phyloP scores from a whole-genome alignment of 2,113 vertebrate species.

The Halcyon senegalensis region DNA sequence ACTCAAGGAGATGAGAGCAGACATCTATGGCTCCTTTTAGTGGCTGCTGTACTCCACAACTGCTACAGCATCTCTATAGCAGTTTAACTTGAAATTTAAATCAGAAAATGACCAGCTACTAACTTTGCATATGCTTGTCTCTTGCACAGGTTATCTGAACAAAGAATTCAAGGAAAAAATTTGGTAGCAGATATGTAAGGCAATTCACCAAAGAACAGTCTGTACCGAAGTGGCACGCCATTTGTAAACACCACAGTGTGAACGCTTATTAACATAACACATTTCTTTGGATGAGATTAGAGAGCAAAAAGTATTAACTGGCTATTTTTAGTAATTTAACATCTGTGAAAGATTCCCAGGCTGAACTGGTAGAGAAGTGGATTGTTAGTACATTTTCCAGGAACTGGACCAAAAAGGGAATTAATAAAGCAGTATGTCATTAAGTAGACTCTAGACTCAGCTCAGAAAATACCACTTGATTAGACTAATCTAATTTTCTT shows the following conservation, averaged over 20 bases:
- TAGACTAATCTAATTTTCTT: background rate
- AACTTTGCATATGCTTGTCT: background rate
- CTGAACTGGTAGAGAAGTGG: background rate
- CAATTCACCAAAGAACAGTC: background rate
- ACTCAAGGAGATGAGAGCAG: background rate
- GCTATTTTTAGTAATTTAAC: background rate
- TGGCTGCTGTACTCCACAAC: background rate
- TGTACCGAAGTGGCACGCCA: background rate
- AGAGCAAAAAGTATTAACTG: background rate
- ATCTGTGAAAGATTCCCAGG: background rate
- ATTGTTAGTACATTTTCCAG: background rate
- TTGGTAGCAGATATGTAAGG: background rate
- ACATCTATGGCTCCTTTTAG: background rate
- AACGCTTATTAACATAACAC: background rate
- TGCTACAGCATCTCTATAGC: background rate
- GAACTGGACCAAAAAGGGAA: background rate
- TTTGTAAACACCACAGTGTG: background rate
- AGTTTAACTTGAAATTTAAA: background rate
- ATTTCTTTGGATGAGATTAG: background rate
- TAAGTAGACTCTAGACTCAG: background rate
- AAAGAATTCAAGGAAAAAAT: background rate
- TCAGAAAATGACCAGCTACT: background rate
- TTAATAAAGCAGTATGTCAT: slow-evolving; percentile 6
- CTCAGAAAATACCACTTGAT: slow-evolving; percentile 11
- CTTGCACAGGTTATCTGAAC: background rate